Conservation (phyloP, 2,888 invertebrate genomes). For the Aspidiotus destructor region DNA sequence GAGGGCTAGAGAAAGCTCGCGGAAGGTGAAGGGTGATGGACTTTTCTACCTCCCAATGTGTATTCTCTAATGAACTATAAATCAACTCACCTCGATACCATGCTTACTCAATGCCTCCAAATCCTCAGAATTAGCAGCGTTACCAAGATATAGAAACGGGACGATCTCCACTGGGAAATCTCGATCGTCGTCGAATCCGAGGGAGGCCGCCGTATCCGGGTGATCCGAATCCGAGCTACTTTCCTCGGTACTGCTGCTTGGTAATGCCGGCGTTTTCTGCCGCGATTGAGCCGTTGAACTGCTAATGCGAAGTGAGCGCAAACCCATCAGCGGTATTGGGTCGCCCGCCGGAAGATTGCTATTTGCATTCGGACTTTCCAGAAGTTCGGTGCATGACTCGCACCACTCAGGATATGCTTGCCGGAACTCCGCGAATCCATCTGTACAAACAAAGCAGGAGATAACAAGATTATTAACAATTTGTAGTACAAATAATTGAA, state of each 20-base stretch:
- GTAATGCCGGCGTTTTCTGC: constrained; percentile 31
- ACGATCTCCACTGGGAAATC: constrained; percentile 92
- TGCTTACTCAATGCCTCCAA: constrained; percentile 77
- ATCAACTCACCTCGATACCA: constrained; percentile 61
- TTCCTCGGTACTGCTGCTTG: constrained; percentile 28
- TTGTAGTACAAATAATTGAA: background rate
- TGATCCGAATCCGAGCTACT: constrained; percentile 31
- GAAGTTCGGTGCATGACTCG: constrained; percentile 58
- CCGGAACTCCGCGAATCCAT: constrained; percentile 75
- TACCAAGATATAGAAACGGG: constrained; percentile 86
- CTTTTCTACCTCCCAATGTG: no score
- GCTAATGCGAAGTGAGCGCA: constrained; percentile 60
- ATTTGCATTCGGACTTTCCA: constrained; percentile 47
- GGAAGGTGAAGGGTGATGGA: no score
- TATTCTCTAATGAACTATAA: no score
- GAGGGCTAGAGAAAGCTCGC: no score
- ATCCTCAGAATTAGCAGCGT: constrained; percentile 88
- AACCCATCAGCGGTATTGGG: constrained; percentile 54
- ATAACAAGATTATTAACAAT: constrained; percentile 1
- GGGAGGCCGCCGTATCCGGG: constrained; percentile 39
- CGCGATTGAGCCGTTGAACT: constrained; percentile 11
- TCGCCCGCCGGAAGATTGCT: constrained; percentile 39
- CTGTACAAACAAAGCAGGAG: constrained; percentile 46
- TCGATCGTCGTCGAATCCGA: constrained; percentile 51
- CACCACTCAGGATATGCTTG: constrained; percentile 85